Evolutionary conservation across 2,888 invertebrate species (phyloP), one percentile per base, ranked within the genome.

Genomic region (Linnaemya tessellans): DNA sequence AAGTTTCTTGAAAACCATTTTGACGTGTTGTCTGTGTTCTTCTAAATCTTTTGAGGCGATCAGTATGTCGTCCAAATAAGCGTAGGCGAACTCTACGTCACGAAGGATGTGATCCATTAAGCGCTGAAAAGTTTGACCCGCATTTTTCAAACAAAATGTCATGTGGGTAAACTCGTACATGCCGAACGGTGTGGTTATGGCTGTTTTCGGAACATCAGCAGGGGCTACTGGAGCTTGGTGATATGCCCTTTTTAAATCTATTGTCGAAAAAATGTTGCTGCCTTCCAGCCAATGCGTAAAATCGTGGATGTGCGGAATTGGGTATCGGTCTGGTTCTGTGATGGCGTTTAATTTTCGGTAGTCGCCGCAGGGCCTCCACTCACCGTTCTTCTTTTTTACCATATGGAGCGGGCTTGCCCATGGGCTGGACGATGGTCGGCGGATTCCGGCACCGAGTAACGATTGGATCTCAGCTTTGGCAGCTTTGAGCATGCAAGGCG

Each of bases 341-440:
- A 30, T 30, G 30, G 30, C 30, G 30, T 30, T 30, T 30, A 30
- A 30, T 30, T 30, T 30, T 30, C 30, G 30, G 30, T 30, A 30
- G 30, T 30, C 30, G 30, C 30, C 30, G 30, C 30, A 30, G 30
- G 30, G 30, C 30, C 30, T 30, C 30, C 30, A 30, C 30, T 30
- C 30, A 30, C 30, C 30, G 30, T 30, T 30, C 30, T 30, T 30
- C 30, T 30, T 30, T 30, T 30, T 30, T 30, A 30, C 5, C 30
- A 30, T 5, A 30, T 30, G 30, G 30, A 30, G 30, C 30, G 30
- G 92, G 73, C 90, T 91, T 0, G 92, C 88, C 92, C 92, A 93
- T 0, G 88, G 86, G 54, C 92, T 91, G 4, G 88, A 89, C 0
- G 92, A 93, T 0, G 92, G 92, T 91, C 0, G 91, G 51, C 91